Percentiles rank a stretch among this genome's conserved stretches.
These are phyloP conservation scores for cattle (Bos taurus) DNA, from an alignment of 2,113 vertebrate genomes.

Conservation along the genomic window DNA sequence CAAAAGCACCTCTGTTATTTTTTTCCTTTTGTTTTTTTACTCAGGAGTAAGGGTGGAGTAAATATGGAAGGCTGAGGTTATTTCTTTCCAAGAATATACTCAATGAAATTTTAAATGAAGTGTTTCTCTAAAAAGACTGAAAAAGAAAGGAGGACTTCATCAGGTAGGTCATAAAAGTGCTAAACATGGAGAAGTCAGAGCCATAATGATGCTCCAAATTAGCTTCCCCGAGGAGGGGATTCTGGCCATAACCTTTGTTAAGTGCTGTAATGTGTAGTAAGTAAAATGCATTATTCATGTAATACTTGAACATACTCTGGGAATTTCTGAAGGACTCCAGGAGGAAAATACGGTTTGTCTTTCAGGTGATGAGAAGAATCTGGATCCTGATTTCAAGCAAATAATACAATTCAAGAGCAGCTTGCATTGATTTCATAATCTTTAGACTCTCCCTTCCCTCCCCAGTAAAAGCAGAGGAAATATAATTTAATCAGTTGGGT, in stretches of 20 bases:
- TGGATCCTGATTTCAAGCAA: constrained; percentile 50
- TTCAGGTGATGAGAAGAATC: constrained; percentile 53
- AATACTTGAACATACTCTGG: constrained; percentile 47
- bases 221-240: constrained; percentile 55
- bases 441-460: background rate
- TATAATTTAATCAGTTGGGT: constrained; percentile 17
- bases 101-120: constrained; percentile 49
- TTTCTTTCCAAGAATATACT: constrained; percentile 20
- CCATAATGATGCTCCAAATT: constrained; percentile 52
- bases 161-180: constrained; percentile 44
- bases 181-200: constrained; percentile 48
- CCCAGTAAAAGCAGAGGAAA: constrained; percentile 15
- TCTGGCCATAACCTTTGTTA: constrained; percentile 44
- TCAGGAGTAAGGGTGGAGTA: background rate
- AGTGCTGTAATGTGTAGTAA: constrained; percentile 30
- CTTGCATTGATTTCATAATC: constrained; percentile 47
- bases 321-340: constrained; percentile 57
- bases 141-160: constrained; percentile 37
- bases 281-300: constrained; percentile 70
- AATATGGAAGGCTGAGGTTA: background rate
- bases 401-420: constrained; percentile 45
- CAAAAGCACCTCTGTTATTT: background rate
- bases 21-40: background rate
- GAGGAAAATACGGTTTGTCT: constrained; percentile 42
- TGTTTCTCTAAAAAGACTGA: constrained; percentile 31